Base-by-base conservation (phyloP, 2,888 invertebrate species). In the Dinocampus coccinellae region DNA sequence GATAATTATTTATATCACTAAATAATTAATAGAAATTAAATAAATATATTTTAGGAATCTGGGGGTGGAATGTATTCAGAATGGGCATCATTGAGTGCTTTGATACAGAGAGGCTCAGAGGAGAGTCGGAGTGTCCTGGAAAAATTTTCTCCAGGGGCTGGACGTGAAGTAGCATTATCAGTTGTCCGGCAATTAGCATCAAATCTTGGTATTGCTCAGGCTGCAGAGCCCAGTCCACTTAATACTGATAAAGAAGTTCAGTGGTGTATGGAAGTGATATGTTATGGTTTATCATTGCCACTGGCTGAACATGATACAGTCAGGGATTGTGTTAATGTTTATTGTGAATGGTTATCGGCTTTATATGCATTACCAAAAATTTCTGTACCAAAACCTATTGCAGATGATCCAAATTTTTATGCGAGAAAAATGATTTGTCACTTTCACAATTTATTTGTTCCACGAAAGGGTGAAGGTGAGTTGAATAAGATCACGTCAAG, bases 331-430 rank as follows among this genome's bases (percentile, higher is more conserved):
- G 98, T 98, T 53, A 96, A 96, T 85, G 94, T 98, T 39, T 98
- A 98, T 85, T 98, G 97, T 87, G 97, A 98, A 84, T 99, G 98
- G 98, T 89, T 99, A 76, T 94, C 95, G 0, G 95, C 97, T 2
- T 89, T 98, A 75, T 92, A 95, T 77, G 93, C 94, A 26, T 91
- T 92, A 29, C 95, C 96, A 0, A 95, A 96, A 82, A 92, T 95
- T 67, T 94, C 96, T 79, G 94, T 98, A 20, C 98, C 98, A 0
- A 91, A 92, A 78, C 97, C 98, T 0, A 93, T 98, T 11, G 90
- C 93, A 57, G 95, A 96, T 70, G 95, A 97, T 84, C 96, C 98
- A 0, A 96, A 97, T 85, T 91, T 94, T 74, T 98, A 97, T 88
- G 94, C 96, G 0, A 90, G 96, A 77, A 95, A 94, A 87, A 98